A percentile compares a stretch with the other conserved stretches of the same genome.
These are phyloP conservation scores for Oncorhynchus nerka DNA, from an alignment of 2,113 vertebrate genomes.

Conservation along the genomic window DNA sequence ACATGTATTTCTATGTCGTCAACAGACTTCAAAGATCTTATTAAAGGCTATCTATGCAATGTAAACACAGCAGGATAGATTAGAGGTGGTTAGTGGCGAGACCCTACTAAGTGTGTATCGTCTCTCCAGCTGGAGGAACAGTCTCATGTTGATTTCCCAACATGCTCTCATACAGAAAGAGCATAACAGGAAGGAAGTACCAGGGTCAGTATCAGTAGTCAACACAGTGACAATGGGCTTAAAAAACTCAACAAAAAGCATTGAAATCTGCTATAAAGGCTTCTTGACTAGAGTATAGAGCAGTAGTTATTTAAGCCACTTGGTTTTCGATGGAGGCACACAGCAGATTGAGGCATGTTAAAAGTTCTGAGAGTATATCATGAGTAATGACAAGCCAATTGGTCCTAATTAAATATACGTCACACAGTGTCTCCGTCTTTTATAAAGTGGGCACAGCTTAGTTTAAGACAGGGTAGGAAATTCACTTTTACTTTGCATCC, in stretches of 20 bases:
- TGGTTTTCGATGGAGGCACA: constrained; percentile 14
- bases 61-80: constrained; percentile 11
- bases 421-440: background rate
- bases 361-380: background rate
- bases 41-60: background rate
- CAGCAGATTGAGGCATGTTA: constrained; percentile 10
- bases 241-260: background rate
- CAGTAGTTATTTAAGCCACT: background rate
- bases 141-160: constrained; percentile 34
- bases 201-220: background rate
- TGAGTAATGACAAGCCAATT: background rate
- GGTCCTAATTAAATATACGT: background rate
- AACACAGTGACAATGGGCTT: background rate
- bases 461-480: too few species aligned
- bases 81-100: background rate
- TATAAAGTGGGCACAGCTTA: background rate
- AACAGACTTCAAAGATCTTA: constrained; percentile 8
- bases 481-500: too few species aligned
- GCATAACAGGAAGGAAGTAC: constrained; percentile 6
- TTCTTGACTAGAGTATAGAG: constrained; percentile 21
- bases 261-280: background rate
- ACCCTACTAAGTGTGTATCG: background rate
- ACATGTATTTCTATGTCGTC: too few species aligned
- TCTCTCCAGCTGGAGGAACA: background rate
- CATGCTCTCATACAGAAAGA: constrained; percentile 4